Percentiles rank a stretch among this genome's conserved stretches.
These are phyloP conservation scores for Nerophis lumbriciformis DNA, from an alignment of 2,113 vertebrate genomes.

Conservation along the genomic window DNA sequence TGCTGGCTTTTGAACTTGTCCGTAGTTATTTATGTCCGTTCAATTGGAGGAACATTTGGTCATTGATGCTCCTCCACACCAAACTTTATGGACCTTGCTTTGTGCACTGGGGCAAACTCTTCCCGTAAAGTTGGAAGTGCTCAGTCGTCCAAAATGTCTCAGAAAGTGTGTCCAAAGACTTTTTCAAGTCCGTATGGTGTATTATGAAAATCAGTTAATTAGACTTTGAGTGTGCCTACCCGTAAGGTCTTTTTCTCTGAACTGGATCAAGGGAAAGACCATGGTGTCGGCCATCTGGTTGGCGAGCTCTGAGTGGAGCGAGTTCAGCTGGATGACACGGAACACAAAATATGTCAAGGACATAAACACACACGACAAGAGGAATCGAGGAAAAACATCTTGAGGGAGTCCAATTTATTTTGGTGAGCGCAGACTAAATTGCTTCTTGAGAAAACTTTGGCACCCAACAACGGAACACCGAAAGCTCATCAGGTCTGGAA, in stretches of 20 bases:
- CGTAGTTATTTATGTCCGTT: no score
- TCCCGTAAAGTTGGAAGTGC: no score
- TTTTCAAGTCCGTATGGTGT: background rate
- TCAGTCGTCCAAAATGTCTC: no score
- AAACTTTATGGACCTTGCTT: no score
- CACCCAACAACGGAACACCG: background rate
- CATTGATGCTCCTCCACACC: no score
- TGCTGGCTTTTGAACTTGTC: no score
- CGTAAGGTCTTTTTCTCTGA: constrained; percentile 96
- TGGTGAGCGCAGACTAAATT: background rate
- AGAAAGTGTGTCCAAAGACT: no score
- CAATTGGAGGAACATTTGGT: no score
- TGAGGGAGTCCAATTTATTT: constrained; percentile 25
- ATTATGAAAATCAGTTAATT: background rate
- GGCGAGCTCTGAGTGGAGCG: constrained; percentile 86
- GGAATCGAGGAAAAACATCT: constrained; percentile 28
- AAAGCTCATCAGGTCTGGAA: background rate
- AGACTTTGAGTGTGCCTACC: constrained; percentile 65
- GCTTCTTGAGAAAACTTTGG: background rate
- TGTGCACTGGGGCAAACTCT: no score
- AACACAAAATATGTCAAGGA: constrained; percentile 32
- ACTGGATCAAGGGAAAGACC: constrained; percentile 93
- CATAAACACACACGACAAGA: constrained; percentile 9
- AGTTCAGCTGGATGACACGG: constrained; percentile 80
- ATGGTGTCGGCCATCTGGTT: constrained; percentile 92